Conservation (phyloP, 1,140 invertebrate genomes). For the Megathymus violae region DNA sequence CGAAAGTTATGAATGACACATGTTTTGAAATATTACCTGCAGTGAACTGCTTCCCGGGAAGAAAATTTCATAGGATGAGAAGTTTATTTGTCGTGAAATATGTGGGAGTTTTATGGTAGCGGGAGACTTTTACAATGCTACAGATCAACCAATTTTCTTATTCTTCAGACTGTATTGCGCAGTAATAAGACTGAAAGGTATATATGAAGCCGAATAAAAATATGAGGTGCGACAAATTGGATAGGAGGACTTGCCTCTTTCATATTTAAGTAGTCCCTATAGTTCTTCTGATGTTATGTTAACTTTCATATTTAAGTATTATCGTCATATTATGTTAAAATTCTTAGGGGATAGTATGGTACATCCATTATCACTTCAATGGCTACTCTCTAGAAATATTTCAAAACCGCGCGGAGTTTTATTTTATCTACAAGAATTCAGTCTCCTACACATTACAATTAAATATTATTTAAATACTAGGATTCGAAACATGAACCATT, state of each 20-base stretch:
- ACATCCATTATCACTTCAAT: too few species aligned
- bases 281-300: too few species aligned
- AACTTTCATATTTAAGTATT: too few species aligned
- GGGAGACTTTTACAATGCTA: conserved; percentile 75
- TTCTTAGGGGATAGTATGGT: too few species aligned
- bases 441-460: too few species aligned
- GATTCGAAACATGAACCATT: too few species aligned
- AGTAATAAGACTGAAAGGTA: conserved; percentile 67
- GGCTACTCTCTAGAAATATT: too few species aligned
- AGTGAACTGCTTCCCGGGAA: conserved; percentile 75
- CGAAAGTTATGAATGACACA: conserved; percentile 83
- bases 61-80: conserved; percentile 77
- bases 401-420: too few species aligned
- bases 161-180: conserved; percentile 69
- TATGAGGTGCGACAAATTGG: conserved; percentile 77
- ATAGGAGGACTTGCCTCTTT: conserved; percentile 71
- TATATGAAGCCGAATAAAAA: conserved; percentile 67
- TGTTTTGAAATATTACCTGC: conserved; percentile 83
- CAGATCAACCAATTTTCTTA: conserved; percentile 76
- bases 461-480: too few species aligned
- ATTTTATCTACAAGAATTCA: too few species aligned
- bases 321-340: too few species aligned
- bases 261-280: conserved; percentile 39
- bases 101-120: conserved; percentile 78
- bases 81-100: conserved; percentile 82